These are phyloP conservation scores for Scotopteryx bipunctaria DNA, from an alignment of 2,888 invertebrate genomes.

Conservation along the genomic window DNA sequence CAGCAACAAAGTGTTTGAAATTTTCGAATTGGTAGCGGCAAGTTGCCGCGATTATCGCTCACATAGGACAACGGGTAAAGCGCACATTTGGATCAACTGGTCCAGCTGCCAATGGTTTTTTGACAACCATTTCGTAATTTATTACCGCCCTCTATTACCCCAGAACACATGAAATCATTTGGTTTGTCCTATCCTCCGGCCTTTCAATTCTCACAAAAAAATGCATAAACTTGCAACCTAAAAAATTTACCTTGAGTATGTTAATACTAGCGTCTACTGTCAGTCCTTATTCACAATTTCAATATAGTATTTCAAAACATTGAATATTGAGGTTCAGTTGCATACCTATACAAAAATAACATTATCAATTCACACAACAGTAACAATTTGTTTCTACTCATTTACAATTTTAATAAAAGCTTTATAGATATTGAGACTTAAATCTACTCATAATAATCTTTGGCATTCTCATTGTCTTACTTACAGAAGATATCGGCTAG, in stretches of 20 bases:
- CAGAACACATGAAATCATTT: background rate
- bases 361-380: slow-evolving; percentile 66
- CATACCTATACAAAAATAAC: slow-evolving; percentile 73
- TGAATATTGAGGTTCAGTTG: slow-evolving; percentile 68
- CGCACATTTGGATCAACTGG: slow-evolving; percentile 50
- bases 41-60: too few species aligned
- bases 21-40: too few species aligned
- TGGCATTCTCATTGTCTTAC: slow-evolving; percentile 73
- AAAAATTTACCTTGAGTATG: slow-evolving; percentile 37
- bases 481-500: slow-evolving; percentile 58
- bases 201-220: slow-evolving; percentile 27
- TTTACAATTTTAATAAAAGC: slow-evolving; percentile 52
- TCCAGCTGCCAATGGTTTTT: slow-evolving; percentile 35
- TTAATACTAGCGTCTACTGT: slow-evolving; percentile 39
- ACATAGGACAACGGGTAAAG: too few species aligned
- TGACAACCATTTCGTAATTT: slow-evolving; percentile 3
- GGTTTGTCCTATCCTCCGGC: background rate
- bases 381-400: slow-evolving; percentile 82
- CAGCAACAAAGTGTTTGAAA: too few species aligned
- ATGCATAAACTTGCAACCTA: slow-evolving; percentile 37
- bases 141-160: background rate
- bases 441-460: slow-evolving; percentile 78
- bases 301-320: slow-evolving; percentile 63
- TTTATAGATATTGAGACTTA: slow-evolving; percentile 63
- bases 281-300: slow-evolving; percentile 74